phyloP scores from a whole-genome alignment of 2,113 vertebrate genomes.

The Tetrax tetrax region DNA sequence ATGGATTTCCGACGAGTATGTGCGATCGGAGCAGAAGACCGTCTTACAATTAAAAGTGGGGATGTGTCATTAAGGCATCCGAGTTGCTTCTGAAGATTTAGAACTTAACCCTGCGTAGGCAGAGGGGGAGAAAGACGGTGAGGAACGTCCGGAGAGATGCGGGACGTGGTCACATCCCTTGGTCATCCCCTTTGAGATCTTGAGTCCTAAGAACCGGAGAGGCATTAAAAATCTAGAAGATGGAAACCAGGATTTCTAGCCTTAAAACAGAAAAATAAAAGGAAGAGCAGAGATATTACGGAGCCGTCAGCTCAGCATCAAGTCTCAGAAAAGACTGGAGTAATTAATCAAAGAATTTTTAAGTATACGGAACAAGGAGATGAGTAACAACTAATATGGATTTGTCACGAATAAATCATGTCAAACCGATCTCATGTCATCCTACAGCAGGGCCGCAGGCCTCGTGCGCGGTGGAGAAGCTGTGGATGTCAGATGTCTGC shows the following conservation, averaged over 20 bases:
- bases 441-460: neutral
- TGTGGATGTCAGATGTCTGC: neutral
- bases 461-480: rapidly evolving
- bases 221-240: neutral
- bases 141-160: neutral
- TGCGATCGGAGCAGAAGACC: constrained; percentile 13
- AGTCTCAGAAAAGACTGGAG: neutral
- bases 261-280: neutral
- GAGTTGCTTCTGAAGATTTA: neutral
- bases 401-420: neutral
- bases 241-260: neutral
- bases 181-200: neutral
- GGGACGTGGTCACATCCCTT: neutral
- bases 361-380: neutral
- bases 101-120: neutral
- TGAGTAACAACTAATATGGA: neutral
- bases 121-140: neutral
- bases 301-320: neutral
- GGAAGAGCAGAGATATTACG: neutral
- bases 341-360: neutral
- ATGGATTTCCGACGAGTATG: neutral
- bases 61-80: constrained; percentile 6
- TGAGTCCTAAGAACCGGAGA: neutral
- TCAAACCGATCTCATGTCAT: neutral
- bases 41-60: constrained; percentile 2